Evolutionary conservation across 2,113 vertebrate genomes (phyloP), one percentile per base, ranked within the genome.

Genomic region (Corythaeola cristata): DNA sequence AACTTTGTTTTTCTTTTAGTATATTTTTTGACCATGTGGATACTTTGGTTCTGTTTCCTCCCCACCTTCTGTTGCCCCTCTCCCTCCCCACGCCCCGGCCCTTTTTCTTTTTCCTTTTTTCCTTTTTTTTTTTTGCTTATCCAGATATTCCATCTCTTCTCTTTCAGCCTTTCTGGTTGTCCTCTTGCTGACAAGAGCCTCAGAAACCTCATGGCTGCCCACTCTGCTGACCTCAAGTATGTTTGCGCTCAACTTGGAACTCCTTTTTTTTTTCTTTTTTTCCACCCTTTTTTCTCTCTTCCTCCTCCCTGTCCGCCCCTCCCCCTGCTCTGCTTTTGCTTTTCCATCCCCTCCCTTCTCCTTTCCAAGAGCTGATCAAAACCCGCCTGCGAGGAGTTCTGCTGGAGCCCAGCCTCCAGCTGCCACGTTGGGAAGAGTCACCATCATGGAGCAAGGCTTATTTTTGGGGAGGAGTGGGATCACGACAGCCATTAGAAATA

Each of bases 171-270:
- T 97, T 99, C 99, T 99, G 99, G 99, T 99, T 99, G 99, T 98
- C 99, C 99, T 99, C 99, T 99, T 98, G 99, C 99, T 99, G 99
- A 99, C 99, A 99, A 99, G 99, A 99, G 99, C 98, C 99, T 99
- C 98, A 99, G 99, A 98, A 99, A 99, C 98, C 99, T 99, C 98
- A 99, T 99, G 99, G 99, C 99, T 98, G 99, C 99, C 98, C 99
- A 99, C 98, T 99, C 99, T 98, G 99, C 99, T 98, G 99, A 99
- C 98, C 99, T 99, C 99, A 99, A 99, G 99, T 99, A 99, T 99
- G 99, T 99, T 98, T 99, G 98, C 98, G 97, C 98, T 98, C 95
- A 97, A 97, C 97, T 98, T 95, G 97, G 91, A 97, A 97, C 96
- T 94, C 97, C 96, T 97, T 96, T 97, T 96, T 97, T 87, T 91